Evolutionary conservation across 2,888 invertebrate genomes (phyloP), one percentile per base, ranked within the genome.

Genomic region (Aporophyla nigra): DNA sequence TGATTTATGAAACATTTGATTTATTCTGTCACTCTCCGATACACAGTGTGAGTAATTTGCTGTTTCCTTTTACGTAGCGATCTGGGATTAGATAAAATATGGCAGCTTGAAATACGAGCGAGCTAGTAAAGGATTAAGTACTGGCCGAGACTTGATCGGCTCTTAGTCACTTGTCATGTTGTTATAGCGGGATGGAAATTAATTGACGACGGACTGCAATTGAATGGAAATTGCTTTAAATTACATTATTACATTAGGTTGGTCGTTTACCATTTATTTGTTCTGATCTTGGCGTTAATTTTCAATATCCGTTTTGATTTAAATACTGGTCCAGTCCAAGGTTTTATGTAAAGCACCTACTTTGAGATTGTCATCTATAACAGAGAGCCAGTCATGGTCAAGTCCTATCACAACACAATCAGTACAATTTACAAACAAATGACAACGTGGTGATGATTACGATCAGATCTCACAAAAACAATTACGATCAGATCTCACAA

Each of bases 1-100:
- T 74, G 78, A 83, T 84, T 80, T 83, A 82, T 76, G 66, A 63
- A 66, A 43, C 33, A 54, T 85, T 78, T 78, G 83, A 87, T 78
- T 74, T 80, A 85, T 85, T 71, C 63, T 80, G 78, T 78, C 86
- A 77, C 59, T 77, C 59, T 33, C n/a, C 43, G 62, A 70, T 76
- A 74, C 33, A 19, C n/a, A n/a, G 56, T 76, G 49, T 80, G 75
- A 81, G 66, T 85, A 72, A 86, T 87, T 75, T 75, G 74, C 70
- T 80, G 16, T 71, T 69, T 43, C 87, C 85, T 75, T 86, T 63
- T 84, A 69, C 16, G 86, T 71, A 46, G 24, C 9, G 65, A 86
- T 86, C 79, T 71, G 14, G 66, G 66, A 76, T 81, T 69, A 73
- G 76, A 76, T 74, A 68, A 53, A 76, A 58, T 71, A 78, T 80